A percentile compares a stretch with the other conserved stretches of the same genome.
phyloP scores from a whole-genome alignment of 35 echinoderm and acorn worm genomes.

The Holothuria glaberrima region DNA sequence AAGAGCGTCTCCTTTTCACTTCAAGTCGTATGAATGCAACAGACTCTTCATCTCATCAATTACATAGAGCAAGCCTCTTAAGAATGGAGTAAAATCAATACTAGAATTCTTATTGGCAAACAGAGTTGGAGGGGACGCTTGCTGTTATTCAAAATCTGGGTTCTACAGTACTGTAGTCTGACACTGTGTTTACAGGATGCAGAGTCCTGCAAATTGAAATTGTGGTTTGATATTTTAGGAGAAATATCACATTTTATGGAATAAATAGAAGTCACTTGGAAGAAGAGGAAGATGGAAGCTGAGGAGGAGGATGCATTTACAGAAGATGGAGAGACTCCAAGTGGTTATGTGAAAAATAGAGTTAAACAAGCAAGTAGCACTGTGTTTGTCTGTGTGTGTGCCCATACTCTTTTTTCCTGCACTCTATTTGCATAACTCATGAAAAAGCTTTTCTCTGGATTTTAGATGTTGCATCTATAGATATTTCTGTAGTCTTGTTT shows the following conservation, averaged over 20 bases:
- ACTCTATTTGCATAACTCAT: background rate
- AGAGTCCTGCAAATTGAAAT: too few relatives aligned
- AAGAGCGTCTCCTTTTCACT: background rate
- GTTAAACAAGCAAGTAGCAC: constrained; percentile 76
- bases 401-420: background rate
- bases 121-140: too few relatives aligned
- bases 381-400: background rate
- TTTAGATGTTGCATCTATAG: background rate
- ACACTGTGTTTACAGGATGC: too few relatives aligned
- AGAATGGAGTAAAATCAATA: constrained; percentile 43
- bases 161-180: too few relatives aligned
- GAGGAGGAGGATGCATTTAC: constrained; percentile 22
- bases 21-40: constrained; percentile 1
- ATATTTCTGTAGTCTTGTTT: too few relatives aligned
- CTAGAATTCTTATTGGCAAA: background rate
- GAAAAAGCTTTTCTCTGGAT: background rate
- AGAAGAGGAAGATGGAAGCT: constrained; percentile 1
- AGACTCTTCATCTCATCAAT: constrained; percentile 12
- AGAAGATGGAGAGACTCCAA: constrained; percentile 3
- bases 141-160: too few relatives aligned
- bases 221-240: too few relatives aligned
- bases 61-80: constrained; percentile 16
- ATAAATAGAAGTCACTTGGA: too few relatives aligned
- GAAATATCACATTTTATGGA: too few relatives aligned
- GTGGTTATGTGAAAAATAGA: constrained; percentile 62